These are phyloP conservation scores for Volucella zonaria DNA, from an alignment of 2,888 invertebrate genomes.

Conservation along the genomic window DNA sequence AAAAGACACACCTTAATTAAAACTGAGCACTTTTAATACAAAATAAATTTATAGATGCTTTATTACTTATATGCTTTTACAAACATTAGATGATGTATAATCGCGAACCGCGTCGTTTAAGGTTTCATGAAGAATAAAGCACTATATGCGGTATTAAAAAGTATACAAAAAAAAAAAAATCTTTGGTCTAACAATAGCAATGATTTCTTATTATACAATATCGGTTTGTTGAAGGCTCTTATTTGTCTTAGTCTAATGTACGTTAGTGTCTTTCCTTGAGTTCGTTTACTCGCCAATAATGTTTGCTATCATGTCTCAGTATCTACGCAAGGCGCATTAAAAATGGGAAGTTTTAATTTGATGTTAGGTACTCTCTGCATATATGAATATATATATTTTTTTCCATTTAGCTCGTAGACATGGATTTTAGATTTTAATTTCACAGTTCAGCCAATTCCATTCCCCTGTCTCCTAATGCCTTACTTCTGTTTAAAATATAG, in stretches of 20 bases:
- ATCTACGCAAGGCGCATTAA: conserved; percentile 9
- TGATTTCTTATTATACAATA: conserved; percentile 50
- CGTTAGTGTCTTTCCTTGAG: conserved; percentile 64
- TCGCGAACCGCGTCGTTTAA: conserved; percentile 1
- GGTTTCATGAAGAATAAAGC: conserved; percentile 51
- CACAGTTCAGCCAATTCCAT: conserved; percentile 69
- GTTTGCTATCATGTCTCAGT: conserved; percentile 11
- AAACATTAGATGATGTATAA: conserved; percentile 11
- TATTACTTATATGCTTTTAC: conserved; percentile 49
- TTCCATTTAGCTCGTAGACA: conserved; percentile 34
- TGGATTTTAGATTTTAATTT: conserved; percentile 31
- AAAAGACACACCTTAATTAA: conserved; percentile 28
- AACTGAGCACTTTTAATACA: conserved; percentile 41
- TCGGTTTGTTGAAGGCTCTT: conserved; percentile 59
- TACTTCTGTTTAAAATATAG: conserved; percentile 64
- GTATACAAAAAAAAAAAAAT: conserved; percentile 48
- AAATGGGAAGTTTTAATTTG: conserved; percentile 27
- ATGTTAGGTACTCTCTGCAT: conserved; percentile 35
- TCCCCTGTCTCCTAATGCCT: conserved; percentile 56
- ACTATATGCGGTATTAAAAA: conserved; percentile 39
- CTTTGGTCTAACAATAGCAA: conserved; percentile 70
- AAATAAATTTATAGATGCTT: conserved; percentile 58
- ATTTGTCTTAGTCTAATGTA: conserved; percentile 53
- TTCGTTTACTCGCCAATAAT: conserved; percentile 28
- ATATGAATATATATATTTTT: conserved; percentile 7